A percentile compares a stretch with the other conserved stretches of the same genome.
phyloP scores from a whole-genome alignment of 2,113 vertebrate species.

The Campylomormyrus tamandua region DNA sequence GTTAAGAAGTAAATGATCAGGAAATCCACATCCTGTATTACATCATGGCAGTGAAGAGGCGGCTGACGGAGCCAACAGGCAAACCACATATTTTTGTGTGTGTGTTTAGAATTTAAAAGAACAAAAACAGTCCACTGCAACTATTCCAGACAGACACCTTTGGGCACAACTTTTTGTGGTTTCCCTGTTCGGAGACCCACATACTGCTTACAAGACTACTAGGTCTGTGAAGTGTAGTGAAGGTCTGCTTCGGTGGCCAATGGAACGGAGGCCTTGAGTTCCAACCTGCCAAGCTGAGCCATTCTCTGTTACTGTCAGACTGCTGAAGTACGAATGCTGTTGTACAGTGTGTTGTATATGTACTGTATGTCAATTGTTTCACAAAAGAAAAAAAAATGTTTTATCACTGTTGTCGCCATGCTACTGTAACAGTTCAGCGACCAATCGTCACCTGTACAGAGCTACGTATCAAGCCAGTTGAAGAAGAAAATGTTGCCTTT shows the following conservation, averaged over 20 bases:
- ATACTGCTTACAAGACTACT: conserved; percentile 17
- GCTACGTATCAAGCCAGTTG: conserved; percentile 78
- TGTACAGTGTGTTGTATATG: conserved; percentile 66
- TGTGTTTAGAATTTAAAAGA: not conserved
- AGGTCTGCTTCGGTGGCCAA: conserved; percentile 59
- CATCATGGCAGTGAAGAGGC: not conserved
- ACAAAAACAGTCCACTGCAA: not conserved
- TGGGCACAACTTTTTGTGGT: not conserved
- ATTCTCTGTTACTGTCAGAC: conserved; percentile 72
- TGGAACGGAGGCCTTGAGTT: conserved; percentile 56
- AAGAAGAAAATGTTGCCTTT: conserved; percentile 86
- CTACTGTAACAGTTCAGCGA: conserved; percentile 80
- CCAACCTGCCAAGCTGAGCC: conserved; percentile 95
- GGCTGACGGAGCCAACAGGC: not conserved
- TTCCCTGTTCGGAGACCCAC: not conserved
- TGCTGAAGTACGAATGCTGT: conserved; percentile 81
- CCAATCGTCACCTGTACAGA: conserved; percentile 84
- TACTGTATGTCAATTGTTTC: conserved; percentile 67
- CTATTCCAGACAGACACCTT: not conserved
- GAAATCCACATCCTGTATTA: not conserved
- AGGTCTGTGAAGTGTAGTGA: conserved; percentile 40
- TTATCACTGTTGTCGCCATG: conserved; percentile 86
- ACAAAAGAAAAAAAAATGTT: conserved; percentile 67
- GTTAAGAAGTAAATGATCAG: not conserved
- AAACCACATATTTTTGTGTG: not conserved